phyloP scores from a whole-genome alignment of 2,113 vertebrate genomes.

The Serinus canaria region DNA sequence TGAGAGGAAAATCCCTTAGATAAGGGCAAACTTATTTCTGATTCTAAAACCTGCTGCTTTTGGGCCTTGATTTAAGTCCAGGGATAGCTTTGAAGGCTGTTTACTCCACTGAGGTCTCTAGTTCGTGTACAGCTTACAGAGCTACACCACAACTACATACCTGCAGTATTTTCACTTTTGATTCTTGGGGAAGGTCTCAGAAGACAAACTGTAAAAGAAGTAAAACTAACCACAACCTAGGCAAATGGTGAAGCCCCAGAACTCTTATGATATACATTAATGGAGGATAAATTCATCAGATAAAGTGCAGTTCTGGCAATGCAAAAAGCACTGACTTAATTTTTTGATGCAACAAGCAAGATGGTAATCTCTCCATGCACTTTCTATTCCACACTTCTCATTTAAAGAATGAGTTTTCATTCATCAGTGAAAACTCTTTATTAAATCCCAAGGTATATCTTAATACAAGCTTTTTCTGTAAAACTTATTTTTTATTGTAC shows the following conservation, averaged over 20 bases:
- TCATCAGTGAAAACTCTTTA: background rate
- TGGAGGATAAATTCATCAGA: background rate
- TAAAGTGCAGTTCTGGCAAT: slow-evolving; percentile 41
- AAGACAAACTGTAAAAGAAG: background rate
- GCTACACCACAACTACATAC: background rate
- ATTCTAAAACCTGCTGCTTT: background rate
- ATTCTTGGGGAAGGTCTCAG: background rate
- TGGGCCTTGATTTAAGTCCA: background rate
- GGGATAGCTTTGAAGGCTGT: background rate
- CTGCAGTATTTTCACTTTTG: background rate
- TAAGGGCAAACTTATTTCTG: background rate
- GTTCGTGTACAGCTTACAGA: background rate
- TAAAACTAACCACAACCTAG: background rate
- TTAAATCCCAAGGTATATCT: background rate
- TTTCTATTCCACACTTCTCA: background rate
- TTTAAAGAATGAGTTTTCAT: background rate
- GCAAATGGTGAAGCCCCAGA: background rate
- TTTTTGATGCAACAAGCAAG: slow-evolving; percentile 19
- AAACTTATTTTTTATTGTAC: background rate
- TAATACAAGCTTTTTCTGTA: background rate
- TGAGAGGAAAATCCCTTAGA: background rate
- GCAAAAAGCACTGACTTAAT: background rate
- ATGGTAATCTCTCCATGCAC: background rate
- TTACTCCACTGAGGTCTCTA: background rate
- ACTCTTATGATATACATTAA: background rate